Base-by-base conservation (phyloP, 2,113 vertebrate species). In the Seriola dumerili region DNA sequence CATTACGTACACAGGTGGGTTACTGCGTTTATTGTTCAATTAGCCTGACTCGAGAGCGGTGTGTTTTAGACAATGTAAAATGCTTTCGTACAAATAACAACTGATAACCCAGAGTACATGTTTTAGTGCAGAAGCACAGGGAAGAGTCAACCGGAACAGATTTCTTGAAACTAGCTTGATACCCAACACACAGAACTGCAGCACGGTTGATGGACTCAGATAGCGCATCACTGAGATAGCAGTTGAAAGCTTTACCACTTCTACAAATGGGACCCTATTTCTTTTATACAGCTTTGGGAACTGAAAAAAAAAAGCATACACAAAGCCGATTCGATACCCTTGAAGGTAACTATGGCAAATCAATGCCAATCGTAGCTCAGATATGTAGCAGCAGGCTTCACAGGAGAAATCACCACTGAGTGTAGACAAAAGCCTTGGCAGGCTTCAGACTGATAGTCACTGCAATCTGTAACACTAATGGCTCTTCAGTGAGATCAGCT, bases 311-410 rank as follows among this genome's bases (percentile, higher is more conserved):
- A 80, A 83, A 76, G 17, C 23, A 74, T 14, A 83, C 63, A 78
- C 29, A 79, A 48, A 83, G 52, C 44, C 55, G 62, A 78, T 85
- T 67, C 10, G n/a, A 72, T 80, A 62, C 4, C 32, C 66, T 88
- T 83, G 69, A 80, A 78, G 44, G 58, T 64, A 87, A 85, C 84
- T 75, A 67, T 73, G 65, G 71, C 50, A 78, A 78, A 90, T 91
- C 76, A 61, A 59, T 88, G 46, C 77, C 67, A 89, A 29, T 83
- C 17, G 21, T 50, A 62, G 65, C 71, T 63, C 29, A 72, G 32
- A 57, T 84, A 38, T 85, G 73, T 59, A 83, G 68, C 75, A 34
- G 57, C 23, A 68, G 40, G 46, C 34, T 79, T 70, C n/a, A 19
- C 61, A 50, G 46, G 48, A 52, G 64, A 83, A 76, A 86, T 82